These are phyloP conservation scores for Propithecus perrieri DNA, from an alignment of 2,797 vertebrate genomes.

Conservation along the genomic window DNA sequence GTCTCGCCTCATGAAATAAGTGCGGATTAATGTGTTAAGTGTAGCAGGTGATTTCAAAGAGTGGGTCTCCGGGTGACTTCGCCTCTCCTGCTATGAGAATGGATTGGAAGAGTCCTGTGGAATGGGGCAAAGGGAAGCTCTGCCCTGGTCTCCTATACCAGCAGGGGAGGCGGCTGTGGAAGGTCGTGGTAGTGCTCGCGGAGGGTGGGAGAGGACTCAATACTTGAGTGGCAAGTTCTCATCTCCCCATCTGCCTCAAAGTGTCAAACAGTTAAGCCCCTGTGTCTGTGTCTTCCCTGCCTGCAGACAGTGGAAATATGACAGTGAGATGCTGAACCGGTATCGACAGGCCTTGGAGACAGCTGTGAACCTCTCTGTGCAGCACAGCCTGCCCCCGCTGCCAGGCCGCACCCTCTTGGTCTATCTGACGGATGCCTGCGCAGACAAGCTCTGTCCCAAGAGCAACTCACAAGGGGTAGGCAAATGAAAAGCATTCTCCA, in stretches of 20 bases:
- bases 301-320: conserved; percentile 69
- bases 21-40: background rate
- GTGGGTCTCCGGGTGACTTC: background rate
- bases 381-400: conserved; percentile 89
- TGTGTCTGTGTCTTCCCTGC: conserved; percentile 13
- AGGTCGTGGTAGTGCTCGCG: fast-evolving
- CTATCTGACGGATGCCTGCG: conserved; percentile 41
- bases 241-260: background rate
- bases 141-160: background rate
- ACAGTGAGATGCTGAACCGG: conserved; percentile 82
- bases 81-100: background rate
- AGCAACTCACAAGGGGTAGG: conserved; percentile 69
- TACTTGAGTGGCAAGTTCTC: background rate
- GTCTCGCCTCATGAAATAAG: background rate
- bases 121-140: background rate
- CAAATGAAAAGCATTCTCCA: background rate
- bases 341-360: conserved; percentile 90
- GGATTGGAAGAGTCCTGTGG: background rate
- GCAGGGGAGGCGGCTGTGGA: background rate
- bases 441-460: conserved; percentile 53
- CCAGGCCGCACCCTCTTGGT: conserved; percentile 89
- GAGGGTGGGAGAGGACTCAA: background rate
- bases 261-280: background rate
- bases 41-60: background rate
- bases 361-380: conserved; percentile 89